These are phyloP conservation scores for Cyclophora punctaria DNA, from an alignment of 2,888 invertebrate species.

Conservation along the genomic window DNA sequence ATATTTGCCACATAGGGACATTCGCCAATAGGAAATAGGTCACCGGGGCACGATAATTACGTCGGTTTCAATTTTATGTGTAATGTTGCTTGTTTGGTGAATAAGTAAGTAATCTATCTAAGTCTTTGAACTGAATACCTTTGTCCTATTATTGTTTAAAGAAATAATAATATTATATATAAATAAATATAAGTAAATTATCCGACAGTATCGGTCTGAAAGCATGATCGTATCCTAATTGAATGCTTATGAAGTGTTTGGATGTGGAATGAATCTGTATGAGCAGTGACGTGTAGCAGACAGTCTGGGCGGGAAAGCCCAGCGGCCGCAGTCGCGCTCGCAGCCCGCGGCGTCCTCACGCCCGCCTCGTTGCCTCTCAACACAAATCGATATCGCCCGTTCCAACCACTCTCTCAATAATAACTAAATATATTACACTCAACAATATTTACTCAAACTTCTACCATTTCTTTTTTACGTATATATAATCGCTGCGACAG, in stretches of 20 bases:
- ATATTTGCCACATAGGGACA: too few relatives aligned
- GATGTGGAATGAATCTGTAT: slow-evolving; percentile 13
- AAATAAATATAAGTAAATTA: background rate
- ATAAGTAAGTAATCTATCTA: too few relatives aligned
- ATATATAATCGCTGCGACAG: slow-evolving; percentile 5
- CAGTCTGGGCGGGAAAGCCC: slow-evolving; percentile 38
- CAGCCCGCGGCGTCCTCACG: slow-evolving; percentile 53
- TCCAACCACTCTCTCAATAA: slow-evolving; percentile 30
- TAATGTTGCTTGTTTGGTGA: too few relatives aligned
- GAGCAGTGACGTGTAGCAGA: slow-evolving; percentile 18
- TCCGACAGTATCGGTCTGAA: too few relatives aligned
- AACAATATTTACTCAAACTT: slow-evolving; percentile 13
- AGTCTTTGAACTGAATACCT: too few relatives aligned
- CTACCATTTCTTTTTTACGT: slow-evolving; percentile 3
- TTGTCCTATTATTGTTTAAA: too few relatives aligned
- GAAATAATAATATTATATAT: background rate
- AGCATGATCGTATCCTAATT: too few relatives aligned
- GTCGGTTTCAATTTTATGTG: too few relatives aligned
- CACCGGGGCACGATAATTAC: too few relatives aligned
- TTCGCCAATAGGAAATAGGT: too few relatives aligned
- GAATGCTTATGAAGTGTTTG: background rate
- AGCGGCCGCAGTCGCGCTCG: slow-evolving; percentile 53
- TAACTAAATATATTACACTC: background rate
- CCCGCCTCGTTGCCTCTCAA: slow-evolving; percentile 30
- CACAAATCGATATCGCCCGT: slow-evolving; percentile 48